phyloP scores from a whole-genome alignment of 2,888 invertebrate species.

The Odontocolon sp. region DNA sequence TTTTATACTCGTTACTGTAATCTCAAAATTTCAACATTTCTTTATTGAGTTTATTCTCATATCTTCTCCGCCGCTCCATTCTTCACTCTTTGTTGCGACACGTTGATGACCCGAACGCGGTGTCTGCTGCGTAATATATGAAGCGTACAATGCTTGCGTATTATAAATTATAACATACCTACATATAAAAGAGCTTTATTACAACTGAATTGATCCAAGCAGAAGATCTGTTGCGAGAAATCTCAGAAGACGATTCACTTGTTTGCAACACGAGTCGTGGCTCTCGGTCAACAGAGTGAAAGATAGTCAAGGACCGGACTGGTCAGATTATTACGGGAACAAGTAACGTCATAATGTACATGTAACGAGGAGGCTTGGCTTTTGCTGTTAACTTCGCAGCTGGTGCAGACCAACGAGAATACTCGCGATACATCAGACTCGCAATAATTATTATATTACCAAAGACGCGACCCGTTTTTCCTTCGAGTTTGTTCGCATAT shows the following conservation, averaged over 20 bases:
- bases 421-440: constrained; percentile 15
- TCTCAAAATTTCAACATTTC: background rate
- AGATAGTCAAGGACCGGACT: background rate
- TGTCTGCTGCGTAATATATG: background rate
- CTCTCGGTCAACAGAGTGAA: background rate
- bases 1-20: no score
- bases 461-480: constrained; percentile 39
- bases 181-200: background rate
- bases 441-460: constrained; percentile 47
- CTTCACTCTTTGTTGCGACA: background rate
- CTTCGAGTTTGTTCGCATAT: constrained; percentile 8
- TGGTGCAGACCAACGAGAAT: constrained; percentile 11
- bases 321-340: background rate
- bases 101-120: background rate
- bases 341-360: constrained; percentile 24
- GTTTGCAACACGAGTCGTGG: background rate
- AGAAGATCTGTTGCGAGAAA: background rate
- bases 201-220: background rate
- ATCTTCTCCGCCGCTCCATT: background rate
- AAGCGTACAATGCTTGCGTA: background rate
- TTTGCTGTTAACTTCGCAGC: constrained; percentile 11
- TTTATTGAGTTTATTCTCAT: background rate
- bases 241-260: background rate
- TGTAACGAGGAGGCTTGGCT: constrained; percentile 40
- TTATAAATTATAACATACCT: background rate